phyloP scores from a whole-genome alignment of 2,797 vertebrate species.

The Paguma larvata region DNA sequence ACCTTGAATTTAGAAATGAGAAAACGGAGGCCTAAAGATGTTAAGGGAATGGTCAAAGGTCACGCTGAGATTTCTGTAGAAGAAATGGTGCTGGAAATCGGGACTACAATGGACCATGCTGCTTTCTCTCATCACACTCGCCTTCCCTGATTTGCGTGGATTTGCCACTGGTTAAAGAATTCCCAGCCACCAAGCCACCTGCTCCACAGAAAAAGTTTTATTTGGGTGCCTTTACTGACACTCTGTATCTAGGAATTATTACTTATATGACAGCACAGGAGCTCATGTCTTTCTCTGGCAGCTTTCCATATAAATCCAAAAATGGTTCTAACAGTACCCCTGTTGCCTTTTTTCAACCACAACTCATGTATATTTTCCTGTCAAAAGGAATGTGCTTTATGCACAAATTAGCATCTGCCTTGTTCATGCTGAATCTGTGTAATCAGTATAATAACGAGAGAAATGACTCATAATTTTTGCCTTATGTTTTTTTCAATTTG shows the following conservation, averaged over 20 bases:
- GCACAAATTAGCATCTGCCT: constrained; percentile 71
- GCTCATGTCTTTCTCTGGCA: constrained; percentile 40
- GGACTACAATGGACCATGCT: background rate
- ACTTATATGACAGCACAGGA: constrained; percentile 17
- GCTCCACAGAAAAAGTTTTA: background rate
- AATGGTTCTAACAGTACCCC: background rate
- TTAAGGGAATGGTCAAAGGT: background rate
- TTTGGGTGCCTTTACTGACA: constrained; percentile 66
- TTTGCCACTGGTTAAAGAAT: background rate
- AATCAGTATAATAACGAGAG: constrained; percentile 63
- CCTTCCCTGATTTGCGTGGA: background rate
- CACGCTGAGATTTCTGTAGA: background rate
- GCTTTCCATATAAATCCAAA: constrained; percentile 40
- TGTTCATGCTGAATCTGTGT: constrained; percentile 73
- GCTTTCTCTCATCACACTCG: background rate
- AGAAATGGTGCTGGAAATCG: background rate
- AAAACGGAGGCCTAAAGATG: background rate
- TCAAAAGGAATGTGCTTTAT: constrained; percentile 53
- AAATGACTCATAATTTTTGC: constrained; percentile 73
- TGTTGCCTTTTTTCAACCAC: constrained; percentile 24
- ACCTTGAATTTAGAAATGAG: constrained; percentile 40
- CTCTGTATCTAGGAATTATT: constrained; percentile 7
- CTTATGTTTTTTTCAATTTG: constrained; percentile 76
- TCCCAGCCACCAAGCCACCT: background rate
- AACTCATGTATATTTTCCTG: constrained; percentile 64